Base-by-base conservation (phyloP, 2,888 invertebrate genomes). In the Drosophila quinaria region DNA sequence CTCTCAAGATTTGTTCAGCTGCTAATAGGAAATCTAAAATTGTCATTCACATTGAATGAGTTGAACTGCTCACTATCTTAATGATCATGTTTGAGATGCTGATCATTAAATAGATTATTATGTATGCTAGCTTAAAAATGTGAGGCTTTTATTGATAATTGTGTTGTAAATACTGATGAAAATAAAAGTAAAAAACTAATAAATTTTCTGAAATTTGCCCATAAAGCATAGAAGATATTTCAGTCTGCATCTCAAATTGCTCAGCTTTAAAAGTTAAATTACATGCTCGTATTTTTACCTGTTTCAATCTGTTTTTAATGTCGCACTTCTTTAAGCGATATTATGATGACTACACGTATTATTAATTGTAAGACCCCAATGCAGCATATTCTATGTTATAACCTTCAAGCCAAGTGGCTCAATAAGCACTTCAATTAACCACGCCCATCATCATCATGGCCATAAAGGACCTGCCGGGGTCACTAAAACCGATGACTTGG, bases 401-500 rank as follows among this genome's bases (percentile, higher is more conserved):
- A 9, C 0, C 42, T 22, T 25, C 25, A 25, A 3, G 29, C 19
- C 59, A 74, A 74, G 71, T 62, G 66, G n/a, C 73, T 78, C 55
- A 62, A 77, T 66, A 72, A 78, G 54, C 72, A 55, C 73, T 72
- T 66, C 59, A 71, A 59, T 72, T 58, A 58, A 54, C 66, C 78
- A 77, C 74, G 52, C 60, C 74, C 55, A 39, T 31, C 11, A 39
- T 31, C 11, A n/a, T 19, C 11, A n/a, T 31, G 47, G 33, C 39
- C 58, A 3, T 58, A 11, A 46, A 35, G 35, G 6, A 37, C 39
- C 49, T 49, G 29, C 17, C 33, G 39, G 17, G 47, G 52, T 41
- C 68, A 59, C 58, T 47, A n/a, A 41, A 55, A 44, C n/a, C 25
- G 44, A 62, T 52, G 56, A 47, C 37, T 39, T 19, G 41, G 17